phyloP scores from a whole-genome alignment of 2,113 vertebrate species.

The Geococcyx californianus region DNA sequence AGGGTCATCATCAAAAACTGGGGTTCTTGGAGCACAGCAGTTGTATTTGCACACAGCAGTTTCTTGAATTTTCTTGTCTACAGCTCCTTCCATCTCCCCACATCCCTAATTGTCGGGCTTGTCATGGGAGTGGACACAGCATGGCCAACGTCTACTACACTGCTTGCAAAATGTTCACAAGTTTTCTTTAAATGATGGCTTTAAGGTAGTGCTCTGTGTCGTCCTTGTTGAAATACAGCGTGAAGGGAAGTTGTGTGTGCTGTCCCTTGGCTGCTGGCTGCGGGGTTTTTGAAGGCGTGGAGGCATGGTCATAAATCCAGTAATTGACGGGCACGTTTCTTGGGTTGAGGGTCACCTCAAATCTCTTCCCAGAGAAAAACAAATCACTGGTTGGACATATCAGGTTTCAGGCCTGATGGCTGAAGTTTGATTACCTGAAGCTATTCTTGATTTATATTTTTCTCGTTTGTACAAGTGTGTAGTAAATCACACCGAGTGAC shows the following conservation, averaged over 20 bases:
- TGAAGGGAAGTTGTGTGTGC: rapidly evolving
- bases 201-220: background rate
- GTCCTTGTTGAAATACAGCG: background rate
- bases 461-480: background rate
- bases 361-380: background rate
- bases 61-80: background rate
- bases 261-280: background rate
- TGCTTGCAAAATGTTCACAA: background rate
- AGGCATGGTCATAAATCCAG: background rate
- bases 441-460: background rate
- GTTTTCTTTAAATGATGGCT: background rate
- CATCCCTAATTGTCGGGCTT: background rate
- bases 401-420: background rate
- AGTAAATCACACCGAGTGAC: background rate
- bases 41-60: rapidly evolving
- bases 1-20: background rate
- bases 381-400: background rate
- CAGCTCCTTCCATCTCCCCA: background rate
- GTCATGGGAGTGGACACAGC: background rate
- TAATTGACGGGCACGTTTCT: background rate
- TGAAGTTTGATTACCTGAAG: background rate
- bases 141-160: background rate
- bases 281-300: rapidly evolving
- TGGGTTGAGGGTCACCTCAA: background rate
- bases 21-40: background rate